These are phyloP conservation scores for Podarcis lilfordi DNA, from an alignment of 2,797 vertebrate species.

Conservation along the genomic window DNA sequence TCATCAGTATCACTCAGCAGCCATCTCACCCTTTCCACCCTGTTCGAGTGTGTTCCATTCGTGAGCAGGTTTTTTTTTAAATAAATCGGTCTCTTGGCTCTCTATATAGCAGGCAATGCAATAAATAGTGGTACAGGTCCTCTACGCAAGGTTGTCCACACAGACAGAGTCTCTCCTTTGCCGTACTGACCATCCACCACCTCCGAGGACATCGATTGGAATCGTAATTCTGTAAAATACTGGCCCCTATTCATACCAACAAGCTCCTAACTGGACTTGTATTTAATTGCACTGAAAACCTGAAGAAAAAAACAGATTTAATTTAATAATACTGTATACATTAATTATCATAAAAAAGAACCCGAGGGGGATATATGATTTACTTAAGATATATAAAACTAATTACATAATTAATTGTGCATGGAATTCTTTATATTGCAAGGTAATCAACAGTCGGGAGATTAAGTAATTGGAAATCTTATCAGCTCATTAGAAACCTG, in stretches of 20 bases:
- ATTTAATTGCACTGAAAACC: not conserved
- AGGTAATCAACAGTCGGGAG: not conserved
- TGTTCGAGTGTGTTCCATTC: too few species aligned
- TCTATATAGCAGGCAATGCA: too few species aligned
- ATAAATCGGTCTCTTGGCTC: too few species aligned
- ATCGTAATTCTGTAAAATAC: too few species aligned
- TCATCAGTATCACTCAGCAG: too few species aligned
- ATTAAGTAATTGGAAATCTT: conserved; percentile 6
- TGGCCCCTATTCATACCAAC: not conserved
- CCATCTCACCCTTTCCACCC: too few species aligned
- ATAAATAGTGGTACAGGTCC: too few species aligned
- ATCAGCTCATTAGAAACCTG: not conserved
- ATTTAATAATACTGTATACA: not conserved
- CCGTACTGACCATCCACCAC: too few species aligned
- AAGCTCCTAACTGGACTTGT: not conserved
- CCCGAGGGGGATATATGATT: not conserved
- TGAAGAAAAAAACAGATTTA: not conserved
- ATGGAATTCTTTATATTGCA: conserved; percentile 5
- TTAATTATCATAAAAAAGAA: conserved; percentile 1
- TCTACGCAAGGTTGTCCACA: too few species aligned
- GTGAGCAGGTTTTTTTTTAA: too few species aligned
- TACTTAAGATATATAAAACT: conserved; percentile 18
- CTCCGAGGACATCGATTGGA: too few species aligned
- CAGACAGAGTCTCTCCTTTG: too few species aligned
- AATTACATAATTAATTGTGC: conserved; percentile 9